Conservation (phyloP, 2,888 invertebrate species). For the Harpagoxenus sublaevis region DNA sequence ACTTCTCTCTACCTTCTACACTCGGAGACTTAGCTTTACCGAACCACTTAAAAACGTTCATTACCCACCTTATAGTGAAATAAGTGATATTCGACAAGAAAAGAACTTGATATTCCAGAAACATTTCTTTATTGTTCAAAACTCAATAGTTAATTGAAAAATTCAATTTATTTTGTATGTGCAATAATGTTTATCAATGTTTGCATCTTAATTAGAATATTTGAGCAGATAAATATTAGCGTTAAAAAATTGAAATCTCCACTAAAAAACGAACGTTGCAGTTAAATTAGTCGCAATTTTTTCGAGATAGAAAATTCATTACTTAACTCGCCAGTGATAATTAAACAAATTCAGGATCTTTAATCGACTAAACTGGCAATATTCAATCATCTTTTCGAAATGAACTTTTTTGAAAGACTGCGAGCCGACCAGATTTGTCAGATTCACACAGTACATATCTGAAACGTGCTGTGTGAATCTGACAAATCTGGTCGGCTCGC, state of each 20-base stretch:
- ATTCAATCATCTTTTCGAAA: too few species aligned
- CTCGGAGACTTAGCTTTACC: background rate
- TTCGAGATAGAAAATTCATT: conserved; percentile 47
- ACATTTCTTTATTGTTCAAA: background rate
- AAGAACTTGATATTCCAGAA: background rate
- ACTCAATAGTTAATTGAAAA: background rate
- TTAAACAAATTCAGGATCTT: too few species aligned
- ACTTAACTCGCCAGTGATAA: too few species aligned
- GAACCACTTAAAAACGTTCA: conserved; percentile 24
- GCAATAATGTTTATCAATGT: background rate
- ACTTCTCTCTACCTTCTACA: conserved; percentile 17
- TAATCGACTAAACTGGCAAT: too few species aligned
- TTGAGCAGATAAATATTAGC: background rate
- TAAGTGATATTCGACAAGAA: background rate
- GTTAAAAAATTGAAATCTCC: background rate
- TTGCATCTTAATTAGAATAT: background rate
- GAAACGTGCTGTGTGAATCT: too few species aligned
- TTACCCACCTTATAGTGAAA: conserved; percentile 5
- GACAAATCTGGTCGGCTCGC: too few species aligned
- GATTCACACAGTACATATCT: too few species aligned
- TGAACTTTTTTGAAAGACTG: too few species aligned
- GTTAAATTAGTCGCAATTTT: conserved; percentile 2
- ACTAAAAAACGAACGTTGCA: background rate
- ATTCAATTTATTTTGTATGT: background rate
- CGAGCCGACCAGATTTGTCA: too few species aligned